Evolutionary conservation across 2,888 invertebrate species (phyloP), one percentile per base, ranked within the genome.

Genomic region (Hirtodrosophila alboralis): DNA sequence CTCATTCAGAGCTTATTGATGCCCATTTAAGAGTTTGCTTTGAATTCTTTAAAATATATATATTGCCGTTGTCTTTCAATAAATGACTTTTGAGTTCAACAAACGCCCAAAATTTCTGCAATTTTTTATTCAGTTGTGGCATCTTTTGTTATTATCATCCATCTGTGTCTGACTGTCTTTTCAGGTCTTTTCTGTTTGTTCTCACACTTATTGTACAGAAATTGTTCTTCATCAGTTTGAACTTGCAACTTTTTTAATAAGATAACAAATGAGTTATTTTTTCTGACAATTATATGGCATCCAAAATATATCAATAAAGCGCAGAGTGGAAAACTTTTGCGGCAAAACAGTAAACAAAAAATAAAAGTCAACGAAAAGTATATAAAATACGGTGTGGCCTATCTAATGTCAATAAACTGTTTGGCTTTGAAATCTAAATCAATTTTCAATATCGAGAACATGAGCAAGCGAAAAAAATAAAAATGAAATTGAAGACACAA

Each of bases 361-460:
- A 10, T 14, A 8, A 14, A 14, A 36, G 10, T 31, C 4, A 1
- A 18, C 4, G 5, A 18, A 61, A 49, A 45, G 8, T 18, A 43
- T 13, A 27, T 6, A 14, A 28, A 31, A 45, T 51, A 26, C 10
- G 26, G n/a, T 18, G 12, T 16, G 33, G 33, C 38, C 18, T 54
- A 47, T 86, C 78, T 64, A 59, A 73, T 77, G 78, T 86, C 79
- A 80, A 84, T 81, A 86, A 86, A 84, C 87, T 81, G 77, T 51
- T 62, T 69, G 61, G 53, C 78, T 81, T 62, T 66, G 70, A 86
- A 86, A 70, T 64, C 34, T 37, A 64, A 74, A 86, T 79, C 73
- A 75, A 69, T 78, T 76, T 64, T 73, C 34, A 60, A 27, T 30
- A 31, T 28, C 53, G 38, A n/a, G n/a, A n/a, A n/a, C 30, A 38